Evolutionary conservation across 1,140 invertebrate species (phyloP).

Genomic region (Patella vulgata): DNA sequence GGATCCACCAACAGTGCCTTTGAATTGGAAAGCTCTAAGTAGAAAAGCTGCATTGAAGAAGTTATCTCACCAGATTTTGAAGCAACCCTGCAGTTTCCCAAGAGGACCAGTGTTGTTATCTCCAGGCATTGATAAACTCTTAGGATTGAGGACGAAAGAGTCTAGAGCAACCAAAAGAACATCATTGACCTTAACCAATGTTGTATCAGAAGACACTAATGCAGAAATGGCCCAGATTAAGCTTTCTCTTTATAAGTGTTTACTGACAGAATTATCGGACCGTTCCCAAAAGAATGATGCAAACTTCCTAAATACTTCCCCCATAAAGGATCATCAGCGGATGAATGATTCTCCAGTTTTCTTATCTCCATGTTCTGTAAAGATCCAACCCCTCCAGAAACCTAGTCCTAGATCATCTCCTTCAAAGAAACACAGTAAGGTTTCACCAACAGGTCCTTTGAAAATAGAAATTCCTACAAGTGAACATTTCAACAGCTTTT

Average conservation of each 20-base stretch:
- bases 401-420: background rate
- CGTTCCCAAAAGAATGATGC: background rate
- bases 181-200: slow-evolving; percentile 33
- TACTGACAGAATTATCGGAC: slow-evolving; percentile 42
- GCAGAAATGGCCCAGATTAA: slow-evolving; percentile 49
- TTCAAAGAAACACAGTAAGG: background rate
- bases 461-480: slow-evolving; percentile 7
- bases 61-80: slow-evolving; percentile 8
- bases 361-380: too few species aligned
- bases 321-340: too few species aligned
- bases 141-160: slow-evolving; percentile 46
- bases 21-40: slow-evolving; percentile 1
- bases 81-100: slow-evolving; percentile 33
- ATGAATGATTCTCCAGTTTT: too few species aligned
- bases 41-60: slow-evolving; percentile 3
- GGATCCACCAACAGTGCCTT: slow-evolving; percentile 10
- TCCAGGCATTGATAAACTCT: slow-evolving; percentile 46
- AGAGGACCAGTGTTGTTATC: slow-evolving; percentile 43
- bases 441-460: background rate
- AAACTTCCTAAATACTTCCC: too few species aligned
- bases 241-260: slow-evolving; percentile 46
- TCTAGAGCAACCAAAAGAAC: background rate
- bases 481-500: background rate
- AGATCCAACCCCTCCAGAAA: too few species aligned
- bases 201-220: slow-evolving; percentile 49